phyloP scores from a whole-genome alignment of 2,888 invertebrate species.

The Itoplectis maculator region DNA sequence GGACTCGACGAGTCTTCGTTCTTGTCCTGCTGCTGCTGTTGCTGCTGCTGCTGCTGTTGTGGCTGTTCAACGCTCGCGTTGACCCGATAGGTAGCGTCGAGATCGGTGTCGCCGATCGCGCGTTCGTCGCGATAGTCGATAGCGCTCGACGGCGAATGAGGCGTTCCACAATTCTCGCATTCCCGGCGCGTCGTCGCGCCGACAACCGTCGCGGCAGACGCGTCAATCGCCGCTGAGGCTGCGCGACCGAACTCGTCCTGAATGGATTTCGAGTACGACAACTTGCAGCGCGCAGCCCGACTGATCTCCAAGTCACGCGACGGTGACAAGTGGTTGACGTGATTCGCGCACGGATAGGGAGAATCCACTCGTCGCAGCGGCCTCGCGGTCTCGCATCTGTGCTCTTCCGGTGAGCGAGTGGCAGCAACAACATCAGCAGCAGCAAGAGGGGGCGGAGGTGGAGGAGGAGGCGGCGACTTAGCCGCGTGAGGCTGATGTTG shows the following conservation, averaged over 20 bases:
- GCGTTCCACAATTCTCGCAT: constrained; percentile 55
- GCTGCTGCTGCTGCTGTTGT: no score
- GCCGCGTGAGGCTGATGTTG: constrained; percentile 24
- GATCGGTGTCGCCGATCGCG: background rate
- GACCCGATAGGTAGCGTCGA: background rate
- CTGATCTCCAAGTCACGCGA: constrained; percentile 58
- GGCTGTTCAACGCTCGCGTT: no score
- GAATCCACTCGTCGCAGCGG: constrained; percentile 59
- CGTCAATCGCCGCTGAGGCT: constrained; percentile 29
- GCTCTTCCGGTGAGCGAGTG: constrained; percentile 43
- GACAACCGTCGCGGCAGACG: constrained; percentile 21
- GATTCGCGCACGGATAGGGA: constrained; percentile 64
- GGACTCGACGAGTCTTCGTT: background rate
- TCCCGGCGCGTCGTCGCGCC: constrained; percentile 28
- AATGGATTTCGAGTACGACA: constrained; percentile 39
- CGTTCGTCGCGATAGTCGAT: constrained; percentile 31
- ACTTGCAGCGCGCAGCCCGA: constrained; percentile 39
- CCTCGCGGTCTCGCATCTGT: constrained; percentile 34
- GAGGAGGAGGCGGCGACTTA: constrained; percentile 5
- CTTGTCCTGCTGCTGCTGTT: no score
- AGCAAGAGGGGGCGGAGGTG: no score
- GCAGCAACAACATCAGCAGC: no score
- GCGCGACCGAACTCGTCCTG: constrained; percentile 35
- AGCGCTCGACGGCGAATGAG: constrained; percentile 38
- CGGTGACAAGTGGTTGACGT: constrained; percentile 61